phyloP scores from a whole-genome alignment of 2,797 vertebrate genomes.

The Malacoctenus gilli region DNA sequence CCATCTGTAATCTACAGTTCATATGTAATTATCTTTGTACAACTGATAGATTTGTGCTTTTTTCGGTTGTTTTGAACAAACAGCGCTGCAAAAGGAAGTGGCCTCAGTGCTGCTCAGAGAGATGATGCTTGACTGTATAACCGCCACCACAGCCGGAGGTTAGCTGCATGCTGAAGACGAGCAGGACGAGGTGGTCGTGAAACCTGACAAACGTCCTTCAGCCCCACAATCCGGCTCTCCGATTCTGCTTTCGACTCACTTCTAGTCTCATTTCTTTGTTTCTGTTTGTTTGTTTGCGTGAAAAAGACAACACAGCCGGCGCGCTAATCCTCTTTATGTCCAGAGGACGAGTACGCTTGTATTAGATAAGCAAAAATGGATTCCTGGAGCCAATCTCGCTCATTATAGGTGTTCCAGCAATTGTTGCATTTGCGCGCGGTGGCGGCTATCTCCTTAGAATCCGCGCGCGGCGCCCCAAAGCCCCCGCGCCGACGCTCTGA shows the following conservation, averaged over 20 bases:
- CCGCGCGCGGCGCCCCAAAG: constrained; percentile 33
- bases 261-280: neutral
- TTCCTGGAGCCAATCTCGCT: constrained; percentile 25
- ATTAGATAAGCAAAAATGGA: constrained; percentile 45
- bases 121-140: constrained; percentile 17
- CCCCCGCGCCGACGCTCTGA: constrained; percentile 57
- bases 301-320: constrained; percentile 16
- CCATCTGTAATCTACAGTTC: too few relatives aligned
- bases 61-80: too few relatives aligned
- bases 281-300: constrained; percentile 15
- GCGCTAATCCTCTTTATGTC: constrained; percentile 32
- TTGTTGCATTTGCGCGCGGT: constrained; percentile 29
- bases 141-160: constrained; percentile 19
- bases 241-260: neutral
- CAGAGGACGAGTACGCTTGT: constrained; percentile 13
- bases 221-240: neutral
- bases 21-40: too few relatives aligned
- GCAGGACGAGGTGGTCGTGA: constrained; percentile 7
- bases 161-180: constrained; percentile 3
- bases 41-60: too few relatives aligned
- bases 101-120: constrained; percentile 10
- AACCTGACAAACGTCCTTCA: constrained; percentile 12
- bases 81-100: too few relatives aligned
- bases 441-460: constrained; percentile 48
- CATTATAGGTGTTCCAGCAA: constrained; percentile 29